Evolutionary conservation across 2,113 vertebrate species (phyloP), one percentile per base, ranked within the genome.

Genomic region (Oncorhynchus clarkii): DNA sequence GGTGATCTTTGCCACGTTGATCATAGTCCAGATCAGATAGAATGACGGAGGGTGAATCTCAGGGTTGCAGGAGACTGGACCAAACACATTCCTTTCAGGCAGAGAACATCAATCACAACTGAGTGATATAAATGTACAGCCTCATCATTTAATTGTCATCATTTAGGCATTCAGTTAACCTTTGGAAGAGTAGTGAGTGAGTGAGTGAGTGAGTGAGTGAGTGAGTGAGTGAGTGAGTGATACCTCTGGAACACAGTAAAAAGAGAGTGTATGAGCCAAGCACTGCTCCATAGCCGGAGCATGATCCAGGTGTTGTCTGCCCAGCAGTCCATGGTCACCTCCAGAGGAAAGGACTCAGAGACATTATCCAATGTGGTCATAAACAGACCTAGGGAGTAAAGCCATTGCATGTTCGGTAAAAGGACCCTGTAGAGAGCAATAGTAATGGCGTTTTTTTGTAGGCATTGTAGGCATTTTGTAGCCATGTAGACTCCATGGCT

Each of bases 1-100:
- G 60, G 57, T 81, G 3, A 88, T 78, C 45, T 87, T 87, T 9
- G 73, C 16, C 5, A 77, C 2, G 14, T 83, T 88, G 5, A 87
- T 70, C 1, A 75, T 3, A 18, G 71, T 54, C 92, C 90, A 93
- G 18, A 83, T 62, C 16, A 86, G 54, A 67, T 89, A 92, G 67
- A 92, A 90, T 4, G 67, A 12, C 1, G 90, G 90, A 69, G 90
- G 79, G 59, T 92, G 90, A 60, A 93, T 81, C 73, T 88, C 85
- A 14, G 89, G 89, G 78, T 88, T 86, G 72, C 80, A 86, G 27
- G 77, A 87, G 29, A 80, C 72, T 0, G 80, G 84, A 0, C 86
- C 85, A 2, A 70, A 64, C 2, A 71, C 60, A 66, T 90, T 89
- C 76, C 92, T 93, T 16, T 45, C 67, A 78, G 8, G 77, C n/a